Base-by-base conservation (phyloP, 2,888 invertebrate genomes). In the Drosophila lutescens region DNA sequence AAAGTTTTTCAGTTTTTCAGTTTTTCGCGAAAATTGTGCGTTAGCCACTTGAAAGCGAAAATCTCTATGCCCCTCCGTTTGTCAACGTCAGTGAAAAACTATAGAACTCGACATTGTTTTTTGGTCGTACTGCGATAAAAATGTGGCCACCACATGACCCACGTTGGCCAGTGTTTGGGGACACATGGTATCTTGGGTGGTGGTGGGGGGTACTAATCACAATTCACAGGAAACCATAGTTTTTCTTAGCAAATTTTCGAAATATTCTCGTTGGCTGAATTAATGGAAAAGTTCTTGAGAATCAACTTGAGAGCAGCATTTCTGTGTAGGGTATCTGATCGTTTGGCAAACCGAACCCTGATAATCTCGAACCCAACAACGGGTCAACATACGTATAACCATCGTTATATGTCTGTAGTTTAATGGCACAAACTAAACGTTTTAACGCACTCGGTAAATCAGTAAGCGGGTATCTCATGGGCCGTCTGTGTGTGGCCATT, bases 111-210 rank as follows among this genome's bases (percentile, higher is more conserved):
- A 58, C 53, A 66, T 71, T 30, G 30, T 30, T 76, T 68, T 78
- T 66, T 65, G 50, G 36, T 47, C 47, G 57, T 41, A 66, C 60
- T 73, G 75, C 68, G 67, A 43, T 58, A 32, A 85, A 47, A 87
- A 82, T 88, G 59, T 85, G 85, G 85, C 71, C 82, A 88, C 78
- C 86, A 86, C 46, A 86, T 88, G 88, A 84, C 69, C 61, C 57
- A 30, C 30, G 86, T 65, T 75, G 56, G 69, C 20, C 49, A 7
- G 10, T 10, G 46, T 7, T 67, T 67, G 56, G 67, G 47, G 66
- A 67, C 67, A 67, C 62, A 72, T 20, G 34, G 26, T 63, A 41
- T 49, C 36, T 34, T 47, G n/a, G 9, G 41, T 23, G 20, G 20
- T 20, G 20, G 15, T 0, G 15, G 15, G 12, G 15, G 2, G 9